Percentiles rank a stretch among this genome's conserved stretches.
These are phyloP conservation scores for Synergus gifuensis DNA, from an alignment of 2,888 invertebrate species.

Conservation along the genomic window DNA sequence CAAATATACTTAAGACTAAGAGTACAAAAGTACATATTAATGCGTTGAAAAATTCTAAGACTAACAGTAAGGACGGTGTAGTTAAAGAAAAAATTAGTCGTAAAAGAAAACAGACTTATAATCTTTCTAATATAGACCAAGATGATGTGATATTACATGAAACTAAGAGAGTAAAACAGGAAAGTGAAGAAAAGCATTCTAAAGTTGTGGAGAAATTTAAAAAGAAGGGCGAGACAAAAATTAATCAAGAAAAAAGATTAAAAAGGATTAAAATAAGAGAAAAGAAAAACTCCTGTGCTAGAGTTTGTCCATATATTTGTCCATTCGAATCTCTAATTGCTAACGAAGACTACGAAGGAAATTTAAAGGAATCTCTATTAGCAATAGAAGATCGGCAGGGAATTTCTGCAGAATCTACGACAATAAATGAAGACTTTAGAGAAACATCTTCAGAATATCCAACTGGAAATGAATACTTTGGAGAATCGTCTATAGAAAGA, in stretches of 20 bases:
- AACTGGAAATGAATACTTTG: neutral
- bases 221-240: neutral
- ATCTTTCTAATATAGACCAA: neutral
- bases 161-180: neutral
- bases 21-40: neutral
- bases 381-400: too few relatives aligned
- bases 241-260: neutral
- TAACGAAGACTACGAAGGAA: too few relatives aligned
- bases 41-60: neutral
- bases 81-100: neutral
- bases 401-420: too few relatives aligned
- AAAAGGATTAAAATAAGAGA: neutral
- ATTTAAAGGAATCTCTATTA: too few relatives aligned
- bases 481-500: neutral
- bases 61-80: neutral
- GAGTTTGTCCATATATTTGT: neutral
- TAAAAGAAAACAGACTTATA: constrained; percentile 28
- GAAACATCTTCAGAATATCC: neutral
- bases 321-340: neutral
- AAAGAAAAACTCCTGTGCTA: neutral
- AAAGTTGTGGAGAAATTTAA: neutral
- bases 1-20: constrained; percentile 33
- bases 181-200: too few relatives aligned
- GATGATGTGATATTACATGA: neutral
- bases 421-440: neutral